phyloP scores from a whole-genome alignment of 2,888 invertebrate genomes.

The Drosophila rubida region DNA sequence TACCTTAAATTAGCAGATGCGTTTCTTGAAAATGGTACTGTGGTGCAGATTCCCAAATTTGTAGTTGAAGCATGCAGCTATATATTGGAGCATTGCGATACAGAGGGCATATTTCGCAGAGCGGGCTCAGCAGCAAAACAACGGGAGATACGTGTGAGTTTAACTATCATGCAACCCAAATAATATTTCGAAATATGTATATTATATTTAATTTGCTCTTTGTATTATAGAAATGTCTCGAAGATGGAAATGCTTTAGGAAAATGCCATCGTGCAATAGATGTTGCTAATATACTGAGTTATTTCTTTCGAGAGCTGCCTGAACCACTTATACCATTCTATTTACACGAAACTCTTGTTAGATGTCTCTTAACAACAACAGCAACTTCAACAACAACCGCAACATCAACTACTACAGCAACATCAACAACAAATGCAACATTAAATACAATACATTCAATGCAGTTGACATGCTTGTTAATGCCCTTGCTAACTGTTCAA shows the following conservation, averaged over 20 bases:
- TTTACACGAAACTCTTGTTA: constrained; percentile 91
- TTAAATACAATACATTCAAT: constrained; percentile 79
- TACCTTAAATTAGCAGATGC: constrained; percentile 86
- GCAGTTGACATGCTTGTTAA: constrained; percentile 88
- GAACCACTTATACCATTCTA: constrained; percentile 91
- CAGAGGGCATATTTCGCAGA: constrained; percentile 95
- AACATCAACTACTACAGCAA: constrained; percentile 1
- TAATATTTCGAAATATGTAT: not conserved
- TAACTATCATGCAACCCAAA: no score
- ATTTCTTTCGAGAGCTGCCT: constrained; percentile 93
- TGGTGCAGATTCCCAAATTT: constrained; percentile 90
- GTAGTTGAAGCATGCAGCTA: constrained; percentile 90
- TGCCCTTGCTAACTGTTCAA: constrained; percentile 92
- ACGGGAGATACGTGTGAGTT: constrained; percentile 90
- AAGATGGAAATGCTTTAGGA: constrained; percentile 85
- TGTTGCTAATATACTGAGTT: constrained; percentile 93
- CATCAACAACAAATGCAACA: not conserved
- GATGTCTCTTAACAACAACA: constrained; percentile 84
- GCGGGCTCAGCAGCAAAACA: constrained; percentile 93
- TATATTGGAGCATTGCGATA: constrained; percentile 88
- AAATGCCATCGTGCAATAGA: constrained; percentile 92
- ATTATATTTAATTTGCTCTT: not conserved
- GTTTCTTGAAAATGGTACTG: constrained; percentile 89
- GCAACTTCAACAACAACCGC: not conserved
- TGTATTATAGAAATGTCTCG: constrained; percentile 20